Percentiles rank a stretch among this genome's conserved stretches.
Evolutionary conservation across 2,113 vertebrate species (phyloP).

Genomic region (Actenoides lindsayi): DNA sequence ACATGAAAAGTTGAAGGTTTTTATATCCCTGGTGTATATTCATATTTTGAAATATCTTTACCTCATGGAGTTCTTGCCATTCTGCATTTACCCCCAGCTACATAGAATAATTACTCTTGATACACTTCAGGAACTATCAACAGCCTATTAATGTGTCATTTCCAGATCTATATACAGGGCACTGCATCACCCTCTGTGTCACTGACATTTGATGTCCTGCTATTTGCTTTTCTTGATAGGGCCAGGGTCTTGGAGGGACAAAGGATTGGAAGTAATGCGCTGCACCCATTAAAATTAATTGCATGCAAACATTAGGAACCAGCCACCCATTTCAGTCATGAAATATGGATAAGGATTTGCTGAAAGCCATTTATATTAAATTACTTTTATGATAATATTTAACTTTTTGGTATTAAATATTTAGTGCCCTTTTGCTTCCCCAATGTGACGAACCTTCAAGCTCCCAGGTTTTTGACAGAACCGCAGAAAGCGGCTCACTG

Average conservation of each 20-base stretch:
- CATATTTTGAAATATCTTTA: neutral
- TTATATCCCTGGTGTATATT: neutral
- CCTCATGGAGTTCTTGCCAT: neutral
- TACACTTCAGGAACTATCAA: slow-evolving; percentile 34
- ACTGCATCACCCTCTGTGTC: slow-evolving; percentile 12
- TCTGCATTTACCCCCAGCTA: neutral
- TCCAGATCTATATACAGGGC: slow-evolving; percentile 19
- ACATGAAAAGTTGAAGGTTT: neutral
- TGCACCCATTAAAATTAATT: slow-evolving; percentile 80
- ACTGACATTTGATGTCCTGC: slow-evolving; percentile 39
- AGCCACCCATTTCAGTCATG: slow-evolving; percentile 69
- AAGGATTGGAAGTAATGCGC: slow-evolving; percentile 48
- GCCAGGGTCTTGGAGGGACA: slow-evolving; percentile 19
- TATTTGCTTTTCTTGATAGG: slow-evolving; percentile 59
- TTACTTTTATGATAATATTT: slow-evolving; percentile 83
- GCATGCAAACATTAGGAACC: slow-evolving; percentile 74
- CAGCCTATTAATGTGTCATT: slow-evolving; percentile 66
- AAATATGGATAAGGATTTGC: slow-evolving; percentile 78
- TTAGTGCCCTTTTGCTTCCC: slow-evolving; percentile 65
- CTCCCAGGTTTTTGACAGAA: neutral
- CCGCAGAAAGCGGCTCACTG: neutral
- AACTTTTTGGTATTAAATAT: slow-evolving; percentile 79
- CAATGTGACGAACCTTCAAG: slow-evolving; percentile 34
- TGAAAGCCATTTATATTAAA: slow-evolving; percentile 82
- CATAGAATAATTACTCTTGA: slow-evolving; percentile 16